Evolutionary conservation across 1,140 invertebrate species (phyloP).

Genomic region (Ceratina calcarata): DNA sequence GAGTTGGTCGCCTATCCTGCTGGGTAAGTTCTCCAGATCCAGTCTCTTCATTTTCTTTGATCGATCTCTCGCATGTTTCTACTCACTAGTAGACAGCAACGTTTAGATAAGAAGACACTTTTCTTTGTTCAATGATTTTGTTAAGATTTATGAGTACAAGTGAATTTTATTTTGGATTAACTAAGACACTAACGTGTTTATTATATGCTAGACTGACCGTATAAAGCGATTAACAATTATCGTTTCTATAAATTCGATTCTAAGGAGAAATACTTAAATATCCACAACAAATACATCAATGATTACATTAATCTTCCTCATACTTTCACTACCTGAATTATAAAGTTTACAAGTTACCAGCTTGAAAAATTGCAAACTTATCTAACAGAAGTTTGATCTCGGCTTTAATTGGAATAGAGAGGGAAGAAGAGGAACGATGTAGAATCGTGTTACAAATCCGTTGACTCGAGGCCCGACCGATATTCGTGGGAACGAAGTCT

Average conservation of each 20-base stretch:
- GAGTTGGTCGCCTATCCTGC: slow-evolving; percentile 96
- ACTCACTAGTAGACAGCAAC: background rate
- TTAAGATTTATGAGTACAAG: background rate
- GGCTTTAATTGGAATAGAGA: slow-evolving; percentile 1
- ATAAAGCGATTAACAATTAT: too few relatives aligned
- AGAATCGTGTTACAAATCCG: slow-evolving; percentile 39
- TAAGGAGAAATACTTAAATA: too few relatives aligned
- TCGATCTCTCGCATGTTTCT: slow-evolving; percentile 19
- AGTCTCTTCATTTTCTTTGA: slow-evolving; percentile 12
- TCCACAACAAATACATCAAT: too few relatives aligned
- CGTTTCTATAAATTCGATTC: too few relatives aligned
- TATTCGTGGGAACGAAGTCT: slow-evolving; percentile 44
- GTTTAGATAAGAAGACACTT: background rate
- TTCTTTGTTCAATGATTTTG: background rate
- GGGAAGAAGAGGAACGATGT: slow-evolving; percentile 13
- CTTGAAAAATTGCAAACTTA: background rate
- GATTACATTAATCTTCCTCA: too few relatives aligned
- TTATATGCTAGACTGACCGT: too few relatives aligned
- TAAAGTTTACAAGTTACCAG: background rate
- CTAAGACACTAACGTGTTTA: too few relatives aligned
- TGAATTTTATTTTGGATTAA: too few relatives aligned
- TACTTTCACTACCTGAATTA: too few relatives aligned
- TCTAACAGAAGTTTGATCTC: background rate
- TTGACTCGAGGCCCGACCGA: slow-evolving; percentile 16
- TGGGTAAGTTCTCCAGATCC: slow-evolving; percentile 86